Conservation (phyloP, 1,140 invertebrate genomes). For the Drosophila tsacasi region DNA sequence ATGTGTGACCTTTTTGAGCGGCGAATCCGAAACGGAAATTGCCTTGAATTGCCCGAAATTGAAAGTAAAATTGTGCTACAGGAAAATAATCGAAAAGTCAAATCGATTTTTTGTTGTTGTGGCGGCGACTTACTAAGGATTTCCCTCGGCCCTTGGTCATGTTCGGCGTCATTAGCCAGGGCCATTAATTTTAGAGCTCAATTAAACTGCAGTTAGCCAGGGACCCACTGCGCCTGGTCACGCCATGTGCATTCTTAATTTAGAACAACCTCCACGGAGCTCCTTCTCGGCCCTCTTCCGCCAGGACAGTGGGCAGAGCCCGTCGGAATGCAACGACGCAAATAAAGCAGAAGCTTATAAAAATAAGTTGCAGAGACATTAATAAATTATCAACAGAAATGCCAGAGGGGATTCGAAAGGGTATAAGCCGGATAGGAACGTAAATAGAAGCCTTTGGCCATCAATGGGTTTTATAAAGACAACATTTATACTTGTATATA, state of each 20-base stretch:
- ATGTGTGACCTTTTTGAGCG: constrained; percentile 33
- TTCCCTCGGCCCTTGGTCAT: constrained; percentile 17
- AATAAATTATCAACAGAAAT: constrained; percentile 8
- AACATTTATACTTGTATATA: too few species aligned
- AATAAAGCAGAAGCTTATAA: constrained; percentile 20
- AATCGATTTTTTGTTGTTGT: constrained; percentile 14
- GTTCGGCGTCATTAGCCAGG: constrained; percentile 19
- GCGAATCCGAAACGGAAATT: constrained; percentile 23
- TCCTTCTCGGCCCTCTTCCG: not conserved
- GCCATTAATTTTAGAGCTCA: constrained; percentile 16
- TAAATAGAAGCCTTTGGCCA: not conserved
- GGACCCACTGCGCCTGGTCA: not conserved
- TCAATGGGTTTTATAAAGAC: not conserved
- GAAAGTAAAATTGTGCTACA: constrained; percentile 18
- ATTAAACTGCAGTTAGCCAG: constrained; percentile 27
- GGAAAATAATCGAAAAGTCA: not conserved
- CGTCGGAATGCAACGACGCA: constrained; percentile 9
- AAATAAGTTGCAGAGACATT: not conserved
- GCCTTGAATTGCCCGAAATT: constrained; percentile 29
- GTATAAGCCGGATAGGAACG: not conserved
- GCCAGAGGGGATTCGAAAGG: not conserved
- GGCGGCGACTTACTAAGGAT: constrained; percentile 3
- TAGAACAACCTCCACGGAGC: constrained; percentile 9
- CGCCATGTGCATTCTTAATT: constrained; percentile 11
- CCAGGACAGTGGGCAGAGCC: constrained; percentile 10